phyloP scores from a whole-genome alignment of 2,888 invertebrate species.

The Scrobipalpa atriplicella region DNA sequence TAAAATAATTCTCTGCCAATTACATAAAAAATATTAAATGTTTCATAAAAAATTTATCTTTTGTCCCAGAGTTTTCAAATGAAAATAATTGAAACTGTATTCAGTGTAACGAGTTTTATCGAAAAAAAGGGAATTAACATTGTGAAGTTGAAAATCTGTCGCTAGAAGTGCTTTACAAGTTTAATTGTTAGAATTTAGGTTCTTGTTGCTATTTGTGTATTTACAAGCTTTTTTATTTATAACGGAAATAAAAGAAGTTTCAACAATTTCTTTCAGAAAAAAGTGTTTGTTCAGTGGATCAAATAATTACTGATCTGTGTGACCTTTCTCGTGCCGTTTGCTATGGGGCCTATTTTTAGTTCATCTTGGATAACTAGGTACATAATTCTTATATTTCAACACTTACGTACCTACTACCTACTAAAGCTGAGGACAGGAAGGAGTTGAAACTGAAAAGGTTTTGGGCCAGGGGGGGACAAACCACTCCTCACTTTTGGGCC shows the following conservation, averaged over 20 bases:
- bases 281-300: constrained; percentile 10
- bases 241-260: constrained; percentile 3
- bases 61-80: neutral
- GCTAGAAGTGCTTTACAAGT: constrained; percentile 4
- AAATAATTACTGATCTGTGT: neutral
- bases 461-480: too few relatives aligned
- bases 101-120: constrained; percentile 6
- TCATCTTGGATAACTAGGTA: too few relatives aligned
- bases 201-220: neutral
- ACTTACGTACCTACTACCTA: too few relatives aligned
- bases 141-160: constrained; percentile 11
- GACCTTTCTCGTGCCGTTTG: too few relatives aligned
- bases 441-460: too few relatives aligned
- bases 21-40: neutral
- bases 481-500: too few relatives aligned
- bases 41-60: neutral
- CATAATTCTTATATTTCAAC: too few relatives aligned
- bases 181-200: constrained; percentile 2
- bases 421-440: too few relatives aligned
- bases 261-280: constrained; percentile 19
- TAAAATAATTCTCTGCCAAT: neutral
- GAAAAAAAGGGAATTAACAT: constrained; percentile 8
- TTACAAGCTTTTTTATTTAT: constrained; percentile 5
- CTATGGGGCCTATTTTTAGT: too few relatives aligned
- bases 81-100: constrained; percentile 9